Evolutionary conservation across 2,888 invertebrate species (phyloP).

Genomic region (Physocephala rufipes): DNA sequence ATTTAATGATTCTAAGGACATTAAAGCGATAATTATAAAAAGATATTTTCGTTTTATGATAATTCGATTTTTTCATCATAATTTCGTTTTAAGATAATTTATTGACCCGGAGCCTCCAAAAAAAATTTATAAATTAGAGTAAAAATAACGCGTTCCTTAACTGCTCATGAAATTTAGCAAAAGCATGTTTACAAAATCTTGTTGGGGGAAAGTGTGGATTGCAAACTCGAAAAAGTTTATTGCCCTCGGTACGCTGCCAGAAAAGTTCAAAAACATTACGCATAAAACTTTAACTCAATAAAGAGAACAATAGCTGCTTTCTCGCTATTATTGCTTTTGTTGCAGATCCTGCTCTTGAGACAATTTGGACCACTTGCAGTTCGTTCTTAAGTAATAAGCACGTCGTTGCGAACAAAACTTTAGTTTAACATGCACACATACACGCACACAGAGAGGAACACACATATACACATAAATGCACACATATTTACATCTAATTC

Average conservation of each 20-base stretch:
- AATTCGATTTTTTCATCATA: no score
- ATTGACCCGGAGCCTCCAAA: no score
- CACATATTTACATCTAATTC: neutral
- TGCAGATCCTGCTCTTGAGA: constrained; percentile 10
- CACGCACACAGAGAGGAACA: no score
- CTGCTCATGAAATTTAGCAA: no score
- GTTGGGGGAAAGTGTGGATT: neutral
- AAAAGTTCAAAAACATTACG: neutral
- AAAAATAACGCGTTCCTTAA: no score
- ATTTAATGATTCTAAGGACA: no score
- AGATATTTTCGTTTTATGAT: no score
- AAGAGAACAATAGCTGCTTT: neutral
- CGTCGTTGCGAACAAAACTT: neutral
- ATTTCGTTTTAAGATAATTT: no score
- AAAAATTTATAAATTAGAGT: no score
- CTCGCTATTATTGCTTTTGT: no score
- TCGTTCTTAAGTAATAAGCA: neutral
- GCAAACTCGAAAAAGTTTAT: constrained; percentile 15
- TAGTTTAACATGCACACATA: neutral
- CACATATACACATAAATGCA: neutral
- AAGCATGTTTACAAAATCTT: neutral
- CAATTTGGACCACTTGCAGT: constrained; percentile 18
- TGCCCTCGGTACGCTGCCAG: constrained; percentile 10
- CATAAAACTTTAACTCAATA: constrained; percentile 15
- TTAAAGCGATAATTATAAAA: no score